phyloP scores from a whole-genome alignment of 2,797 vertebrate genomes.

The Malurus leucopterus region DNA sequence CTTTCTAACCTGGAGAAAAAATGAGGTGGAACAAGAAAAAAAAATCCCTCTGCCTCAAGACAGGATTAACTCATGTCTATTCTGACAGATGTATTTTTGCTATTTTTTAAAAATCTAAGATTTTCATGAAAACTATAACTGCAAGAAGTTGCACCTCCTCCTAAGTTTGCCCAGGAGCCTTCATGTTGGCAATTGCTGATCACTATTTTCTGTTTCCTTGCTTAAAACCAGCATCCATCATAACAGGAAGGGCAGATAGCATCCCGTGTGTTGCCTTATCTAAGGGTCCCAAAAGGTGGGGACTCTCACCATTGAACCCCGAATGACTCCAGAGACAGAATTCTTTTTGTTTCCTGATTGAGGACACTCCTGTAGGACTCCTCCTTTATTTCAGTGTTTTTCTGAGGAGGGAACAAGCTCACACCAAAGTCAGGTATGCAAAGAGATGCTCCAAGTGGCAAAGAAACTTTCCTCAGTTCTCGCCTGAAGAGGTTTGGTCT shows the following conservation, averaged over 20 bases:
- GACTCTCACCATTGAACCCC: not conserved
- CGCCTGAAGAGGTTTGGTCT: not conserved
- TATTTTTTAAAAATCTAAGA: not conserved
- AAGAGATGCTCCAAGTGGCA: not conserved
- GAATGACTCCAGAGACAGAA: not conserved
- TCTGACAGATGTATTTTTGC: not conserved
- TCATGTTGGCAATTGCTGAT: not conserved
- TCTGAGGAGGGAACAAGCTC: not conserved
- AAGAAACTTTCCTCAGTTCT: not conserved
- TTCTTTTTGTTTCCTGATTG: not conserved
- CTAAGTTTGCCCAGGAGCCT: not conserved
- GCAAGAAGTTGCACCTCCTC: not conserved
- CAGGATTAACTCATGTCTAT: not conserved
- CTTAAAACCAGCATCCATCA: not conserved
- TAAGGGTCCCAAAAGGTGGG: not conserved
- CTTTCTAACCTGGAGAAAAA: not conserved
- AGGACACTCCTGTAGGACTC: not conserved
- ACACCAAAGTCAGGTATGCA: not conserved
- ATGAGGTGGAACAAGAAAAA: not conserved
- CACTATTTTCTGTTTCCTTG: not conserved
- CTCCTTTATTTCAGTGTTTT: not conserved
- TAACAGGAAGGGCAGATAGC: not conserved
- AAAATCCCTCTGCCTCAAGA: not conserved
- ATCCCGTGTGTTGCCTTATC: not conserved
- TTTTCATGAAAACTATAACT: not conserved